Evolutionary conservation across 2,888 invertebrate genomes (phyloP), one percentile per base, ranked within the genome.

Genomic region (Erpobdella octoculata): DNA sequence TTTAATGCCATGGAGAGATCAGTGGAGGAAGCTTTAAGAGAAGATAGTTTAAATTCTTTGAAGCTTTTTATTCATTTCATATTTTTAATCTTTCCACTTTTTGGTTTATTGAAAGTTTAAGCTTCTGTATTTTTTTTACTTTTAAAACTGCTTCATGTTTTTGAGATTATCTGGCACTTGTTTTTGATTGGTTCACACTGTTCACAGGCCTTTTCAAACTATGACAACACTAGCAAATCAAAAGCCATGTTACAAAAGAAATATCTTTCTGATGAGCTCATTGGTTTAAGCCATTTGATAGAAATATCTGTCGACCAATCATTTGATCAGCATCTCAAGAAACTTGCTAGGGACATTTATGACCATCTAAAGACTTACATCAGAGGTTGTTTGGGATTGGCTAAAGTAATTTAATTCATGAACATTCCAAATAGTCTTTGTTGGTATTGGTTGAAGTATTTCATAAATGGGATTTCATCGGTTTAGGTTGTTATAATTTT

Each of bases 1-100:
- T 82, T 80, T 73, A 80, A 81, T 71, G 58, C 78, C 12, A 72
- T 82, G 35, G 82, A 82, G 71, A 77, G n/a, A 9, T 33, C 12
- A 12, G 33, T 62, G 8, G 62, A 31, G 3, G 62, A 62, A 21
- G 5, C 28, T n/a, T 28, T 21, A 18, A 28, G 33, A 38, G 12
- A 18, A 12, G 46, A 67, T 5, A 28, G 67, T 0, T 15, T 28
- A n/a, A n/a, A n/a, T n/a, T n/a, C n/a, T n/a, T 15, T 46, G 12
- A 46, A 46, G 12, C 12, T 46, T 46, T 15, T 46, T 46, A 46
- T 46, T 46, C 12, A 15, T 46, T 15, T 46, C 18, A 46, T 15
- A 15, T 15, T 46, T 46, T 15, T 46, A 15, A 46, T 46, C 18
- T 15, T 46, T 46, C 15, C 18, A 15, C 12, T 46, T 46, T 15